A percentile compares a stretch with the other conserved stretches of the same genome.
phyloP scores from a whole-genome alignment of 2,113 vertebrate species.

The Gymnobelideus leadbeateri region DNA sequence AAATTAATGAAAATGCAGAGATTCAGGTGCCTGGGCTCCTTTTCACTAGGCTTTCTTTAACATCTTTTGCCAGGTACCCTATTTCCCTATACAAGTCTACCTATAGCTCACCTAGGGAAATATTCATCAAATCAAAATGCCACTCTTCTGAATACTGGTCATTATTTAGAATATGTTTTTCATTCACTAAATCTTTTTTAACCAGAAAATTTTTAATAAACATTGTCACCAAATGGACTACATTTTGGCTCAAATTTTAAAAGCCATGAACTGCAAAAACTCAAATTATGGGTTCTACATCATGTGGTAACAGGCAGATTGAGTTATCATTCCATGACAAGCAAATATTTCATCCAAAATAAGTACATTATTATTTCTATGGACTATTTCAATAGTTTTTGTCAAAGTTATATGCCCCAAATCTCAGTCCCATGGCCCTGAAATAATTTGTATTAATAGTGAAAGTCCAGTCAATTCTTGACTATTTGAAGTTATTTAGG shows the following conservation, averaged over 20 bases:
- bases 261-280: background rate
- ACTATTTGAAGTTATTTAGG: constrained; percentile 5
- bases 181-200: constrained; percentile 20
- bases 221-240: background rate
- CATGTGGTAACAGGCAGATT: background rate
- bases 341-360: background rate
- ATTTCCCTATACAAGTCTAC: background rate
- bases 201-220: background rate
- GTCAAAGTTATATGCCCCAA: background rate
- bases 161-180: background rate
- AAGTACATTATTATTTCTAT: background rate
- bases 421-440: constrained; percentile 8
- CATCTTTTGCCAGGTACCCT: background rate
- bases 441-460: background rate
- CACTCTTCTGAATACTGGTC: constrained; percentile 3
- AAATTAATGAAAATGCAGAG: background rate
- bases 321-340: background rate
- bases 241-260: background rate
- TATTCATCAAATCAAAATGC: constrained; percentile 1
- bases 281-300: background rate
- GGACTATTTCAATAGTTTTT: background rate
- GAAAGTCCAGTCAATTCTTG: background rate
- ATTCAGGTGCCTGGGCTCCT: background rate
- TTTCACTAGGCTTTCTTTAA: background rate
- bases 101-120: background rate